These are phyloP conservation scores for Chydorus sphaericus DNA, from an alignment of 2,888 invertebrate genomes.

Conservation along the genomic window DNA sequence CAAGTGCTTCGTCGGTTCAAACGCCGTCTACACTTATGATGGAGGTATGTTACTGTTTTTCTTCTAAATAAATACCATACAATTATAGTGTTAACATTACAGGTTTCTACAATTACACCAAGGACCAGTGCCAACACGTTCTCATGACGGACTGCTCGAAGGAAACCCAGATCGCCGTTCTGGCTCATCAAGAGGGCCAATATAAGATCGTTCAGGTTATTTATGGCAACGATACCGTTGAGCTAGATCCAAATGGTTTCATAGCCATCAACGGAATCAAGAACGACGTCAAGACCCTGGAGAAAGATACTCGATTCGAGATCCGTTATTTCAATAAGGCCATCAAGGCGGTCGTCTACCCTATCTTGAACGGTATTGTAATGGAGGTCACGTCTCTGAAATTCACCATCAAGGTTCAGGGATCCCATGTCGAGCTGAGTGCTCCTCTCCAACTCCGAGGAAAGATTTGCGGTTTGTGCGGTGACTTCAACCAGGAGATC, in stretches of 20 bases:
- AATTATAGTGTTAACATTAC: too few relatives aligned
- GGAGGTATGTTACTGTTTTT: too few relatives aligned
- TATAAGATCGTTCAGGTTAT: neutral
- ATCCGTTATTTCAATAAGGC: neutral
- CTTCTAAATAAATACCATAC: too few relatives aligned
- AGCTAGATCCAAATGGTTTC: neutral
- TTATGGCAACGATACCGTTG: neutral
- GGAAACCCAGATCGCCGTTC: neutral
- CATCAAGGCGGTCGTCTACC: conserved; percentile 2
- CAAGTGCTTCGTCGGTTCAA: neutral
- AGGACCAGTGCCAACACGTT: neutral
- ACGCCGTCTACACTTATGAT: conserved; percentile 2
- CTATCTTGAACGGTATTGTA: neutral
- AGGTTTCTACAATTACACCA: conserved; percentile 1
- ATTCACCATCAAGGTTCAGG: neutral
- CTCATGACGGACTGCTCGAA: neutral
- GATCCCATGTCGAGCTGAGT: neutral
- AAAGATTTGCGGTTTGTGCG: conserved; percentile 2
- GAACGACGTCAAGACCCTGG: neutral
- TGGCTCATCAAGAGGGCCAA: neutral
- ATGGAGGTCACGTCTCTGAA: neutral
- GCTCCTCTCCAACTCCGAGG: neutral
- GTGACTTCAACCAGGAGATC: conserved; percentile 6
- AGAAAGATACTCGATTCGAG: neutral
- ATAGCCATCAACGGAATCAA: neutral